Evolutionary conservation across 2,113 vertebrate genomes (phyloP).

Genomic region (Paradoxurus hermaphroditus): DNA sequence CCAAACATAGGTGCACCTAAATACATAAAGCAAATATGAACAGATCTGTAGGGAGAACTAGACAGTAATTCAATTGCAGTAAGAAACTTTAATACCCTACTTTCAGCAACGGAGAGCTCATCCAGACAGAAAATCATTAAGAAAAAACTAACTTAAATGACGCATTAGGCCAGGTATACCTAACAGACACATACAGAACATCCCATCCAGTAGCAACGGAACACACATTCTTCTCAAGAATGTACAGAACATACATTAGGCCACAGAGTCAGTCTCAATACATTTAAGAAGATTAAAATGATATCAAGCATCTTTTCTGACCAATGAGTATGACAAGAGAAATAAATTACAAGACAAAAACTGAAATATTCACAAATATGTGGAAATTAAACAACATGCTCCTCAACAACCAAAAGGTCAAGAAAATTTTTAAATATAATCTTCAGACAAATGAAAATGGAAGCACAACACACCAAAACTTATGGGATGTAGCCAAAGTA

Average conservation of each 20-base stretch:
- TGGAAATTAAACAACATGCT: neutral
- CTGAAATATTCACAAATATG: neutral
- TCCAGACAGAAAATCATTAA: neutral
- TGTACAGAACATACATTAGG: neutral
- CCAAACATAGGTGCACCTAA: neutral
- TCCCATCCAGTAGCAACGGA: neutral
- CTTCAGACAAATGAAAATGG: neutral
- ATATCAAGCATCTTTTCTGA: neutral
- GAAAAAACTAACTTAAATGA: neutral
- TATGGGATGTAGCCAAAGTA: neutral
- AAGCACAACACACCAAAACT: neutral
- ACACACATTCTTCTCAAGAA: neutral
- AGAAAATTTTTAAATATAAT: neutral
- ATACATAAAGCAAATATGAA: neutral
- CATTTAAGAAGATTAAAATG: neutral
- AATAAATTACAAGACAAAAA: neutral
- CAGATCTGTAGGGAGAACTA: neutral
- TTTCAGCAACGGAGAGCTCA: neutral
- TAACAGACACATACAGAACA: neutral
- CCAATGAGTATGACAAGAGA: neutral
- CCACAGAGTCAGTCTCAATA: neutral
- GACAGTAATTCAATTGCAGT: neutral
- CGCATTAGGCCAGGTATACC: neutral
- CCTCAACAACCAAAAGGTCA: neutral
- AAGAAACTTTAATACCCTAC: neutral